Evolutionary conservation across 2,113 vertebrate genomes (phyloP).

Genomic region (Poecile atricapillus): DNA sequence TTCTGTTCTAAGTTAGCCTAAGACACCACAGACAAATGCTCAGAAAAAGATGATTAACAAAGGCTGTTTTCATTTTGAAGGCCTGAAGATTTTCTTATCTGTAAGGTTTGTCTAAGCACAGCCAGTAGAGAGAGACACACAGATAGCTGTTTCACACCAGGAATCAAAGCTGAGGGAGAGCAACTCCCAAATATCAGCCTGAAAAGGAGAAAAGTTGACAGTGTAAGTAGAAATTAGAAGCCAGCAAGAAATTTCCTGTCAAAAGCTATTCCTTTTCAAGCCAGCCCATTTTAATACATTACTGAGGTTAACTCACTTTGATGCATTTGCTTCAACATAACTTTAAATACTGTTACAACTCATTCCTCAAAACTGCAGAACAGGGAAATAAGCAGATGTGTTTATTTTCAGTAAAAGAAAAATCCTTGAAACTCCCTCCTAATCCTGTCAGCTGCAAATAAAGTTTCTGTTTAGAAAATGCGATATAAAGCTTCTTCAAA

Average conservation of each 20-base stretch:
- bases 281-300: background rate
- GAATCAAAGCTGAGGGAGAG: background rate
- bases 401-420: background rate
- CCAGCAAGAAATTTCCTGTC: background rate
- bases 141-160: background rate
- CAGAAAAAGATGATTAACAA: constrained; percentile 12
- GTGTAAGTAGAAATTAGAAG: background rate
- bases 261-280: background rate
- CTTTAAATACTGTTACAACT: background rate
- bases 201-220: background rate
- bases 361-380: background rate
- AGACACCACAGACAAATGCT: background rate
- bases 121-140: background rate
- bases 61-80: constrained; percentile 23
- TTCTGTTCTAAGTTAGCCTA: background rate
- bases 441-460: background rate
- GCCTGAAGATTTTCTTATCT: background rate
- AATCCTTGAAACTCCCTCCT: background rate
- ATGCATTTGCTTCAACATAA: background rate
- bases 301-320: background rate
- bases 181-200: background rate
- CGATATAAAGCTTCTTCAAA: background rate
- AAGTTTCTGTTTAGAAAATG: background rate
- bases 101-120: background rate
- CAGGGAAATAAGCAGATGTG: background rate